A percentile compares a stretch with the other conserved stretches of the same genome.
Conservation (phyloP, 2,113 vertebrate species). For the Orcinus orca region DNA sequence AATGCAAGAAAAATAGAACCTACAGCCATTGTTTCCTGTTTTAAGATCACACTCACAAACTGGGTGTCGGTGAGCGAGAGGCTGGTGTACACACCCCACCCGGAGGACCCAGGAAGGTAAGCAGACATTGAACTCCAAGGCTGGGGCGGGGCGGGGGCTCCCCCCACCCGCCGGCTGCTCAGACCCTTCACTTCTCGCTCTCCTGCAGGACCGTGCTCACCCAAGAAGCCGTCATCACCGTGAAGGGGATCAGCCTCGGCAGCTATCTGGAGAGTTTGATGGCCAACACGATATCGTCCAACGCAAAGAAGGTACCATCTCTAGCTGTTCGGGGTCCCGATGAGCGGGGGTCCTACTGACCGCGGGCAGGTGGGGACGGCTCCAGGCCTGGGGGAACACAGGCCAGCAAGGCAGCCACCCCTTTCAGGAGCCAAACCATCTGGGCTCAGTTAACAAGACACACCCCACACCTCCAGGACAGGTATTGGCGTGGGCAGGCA, state of each 20-base stretch:
- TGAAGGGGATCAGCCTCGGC: constrained; percentile 95
- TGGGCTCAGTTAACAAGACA: neutral
- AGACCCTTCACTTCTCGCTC: constrained; percentile 15
- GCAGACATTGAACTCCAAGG: constrained; percentile 57
- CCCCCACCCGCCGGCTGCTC: neutral
- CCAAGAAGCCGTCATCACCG: constrained; percentile 97
- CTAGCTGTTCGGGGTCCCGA: neutral
- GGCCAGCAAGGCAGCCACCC: neutral
- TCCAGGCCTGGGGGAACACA: neutral
- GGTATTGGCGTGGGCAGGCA: neutral
- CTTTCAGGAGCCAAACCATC: neutral
- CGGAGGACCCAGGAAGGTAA: constrained; percentile 96
- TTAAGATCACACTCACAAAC: constrained; percentile 96
- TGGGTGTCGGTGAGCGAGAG: constrained; percentile 97
- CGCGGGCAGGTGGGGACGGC: neutral
- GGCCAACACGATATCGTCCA: constrained; percentile 95
- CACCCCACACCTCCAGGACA: neutral
- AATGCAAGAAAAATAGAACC: neutral
- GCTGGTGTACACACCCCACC: constrained; percentile 94
- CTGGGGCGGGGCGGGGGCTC: neutral
- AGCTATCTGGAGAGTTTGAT: constrained; percentile 96
- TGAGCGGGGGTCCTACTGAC: neutral
- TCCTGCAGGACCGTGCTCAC: constrained; percentile 91
- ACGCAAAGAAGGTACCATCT: constrained; percentile 91
- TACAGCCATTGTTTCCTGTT: constrained; percentile 29